Evolutionary conservation across 2,888 invertebrate species (phyloP).

Genomic region (Erebia epiphron): DNA sequence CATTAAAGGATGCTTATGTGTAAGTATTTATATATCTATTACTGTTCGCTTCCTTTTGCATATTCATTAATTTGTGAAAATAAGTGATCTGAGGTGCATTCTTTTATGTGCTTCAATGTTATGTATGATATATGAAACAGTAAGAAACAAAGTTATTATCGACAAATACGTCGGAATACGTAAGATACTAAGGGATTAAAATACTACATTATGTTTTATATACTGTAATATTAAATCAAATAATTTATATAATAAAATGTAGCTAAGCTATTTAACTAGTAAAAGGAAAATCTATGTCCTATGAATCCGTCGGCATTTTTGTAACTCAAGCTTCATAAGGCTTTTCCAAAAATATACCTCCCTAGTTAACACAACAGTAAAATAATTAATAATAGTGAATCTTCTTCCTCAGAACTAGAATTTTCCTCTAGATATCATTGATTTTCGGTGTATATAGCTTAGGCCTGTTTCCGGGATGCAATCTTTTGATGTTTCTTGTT

Average conservation of each 20-base stretch:
- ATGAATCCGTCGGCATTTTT: not conserved
- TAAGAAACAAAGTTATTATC: too few species aligned
- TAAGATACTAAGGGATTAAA: too few species aligned
- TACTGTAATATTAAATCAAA: too few species aligned
- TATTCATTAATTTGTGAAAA: not conserved
- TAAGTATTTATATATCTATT: conserved; percentile 53
- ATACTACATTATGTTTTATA: too few species aligned
- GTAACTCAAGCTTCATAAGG: not conserved
- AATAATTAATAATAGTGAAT: not conserved
- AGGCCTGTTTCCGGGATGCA: not conserved
- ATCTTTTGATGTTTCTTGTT: too few species aligned
- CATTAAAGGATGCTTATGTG: conserved; percentile 55
- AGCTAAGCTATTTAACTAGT: not conserved
- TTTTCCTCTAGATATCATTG: not conserved
- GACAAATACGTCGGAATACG: too few species aligned
- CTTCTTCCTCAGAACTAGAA: not conserved
- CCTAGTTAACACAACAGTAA: too few species aligned
- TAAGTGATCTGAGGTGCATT: too few species aligned
- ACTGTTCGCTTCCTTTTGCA: not conserved
- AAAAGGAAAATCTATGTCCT: not conserved
- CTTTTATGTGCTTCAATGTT: too few species aligned
- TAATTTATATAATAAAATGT: not conserved
- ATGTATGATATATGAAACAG: too few species aligned
- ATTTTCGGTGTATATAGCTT: not conserved
- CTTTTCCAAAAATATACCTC: not conserved